These are phyloP conservation scores for Brachyrhaphis roseni DNA, from an alignment of 2,797 vertebrate genomes.

Conservation along the genomic window DNA sequence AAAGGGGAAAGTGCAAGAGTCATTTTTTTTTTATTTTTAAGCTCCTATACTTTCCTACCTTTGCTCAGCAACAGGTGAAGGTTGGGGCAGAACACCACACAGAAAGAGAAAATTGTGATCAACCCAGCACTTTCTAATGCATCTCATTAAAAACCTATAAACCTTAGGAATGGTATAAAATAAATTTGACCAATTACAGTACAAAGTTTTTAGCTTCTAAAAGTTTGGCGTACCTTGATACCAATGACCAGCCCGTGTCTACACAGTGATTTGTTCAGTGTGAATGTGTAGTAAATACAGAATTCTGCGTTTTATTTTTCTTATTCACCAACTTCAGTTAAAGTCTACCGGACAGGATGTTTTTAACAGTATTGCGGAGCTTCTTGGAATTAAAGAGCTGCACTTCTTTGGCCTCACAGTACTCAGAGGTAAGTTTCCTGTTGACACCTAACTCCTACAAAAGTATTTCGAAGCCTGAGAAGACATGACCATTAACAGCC, in stretches of 20 bases:
- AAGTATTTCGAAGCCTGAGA: neutral
- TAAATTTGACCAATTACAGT: neutral
- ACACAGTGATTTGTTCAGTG: neutral
- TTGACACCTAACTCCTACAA: conserved; percentile 1
- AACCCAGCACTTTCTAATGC: neutral
- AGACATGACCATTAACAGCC: neutral
- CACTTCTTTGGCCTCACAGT: conserved; percentile 92
- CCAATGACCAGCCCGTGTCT: neutral
- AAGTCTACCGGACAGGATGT: conserved; percentile 90
- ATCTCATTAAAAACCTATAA: neutral
- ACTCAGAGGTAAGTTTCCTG: conserved; percentile 84
- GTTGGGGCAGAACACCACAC: neutral
- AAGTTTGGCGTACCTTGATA: neutral
- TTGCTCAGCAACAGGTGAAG: neutral
- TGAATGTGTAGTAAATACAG: neutral
- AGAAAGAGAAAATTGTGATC: neutral
- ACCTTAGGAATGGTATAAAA: neutral
- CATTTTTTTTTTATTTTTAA: neutral
- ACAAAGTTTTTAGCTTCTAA: neutral
- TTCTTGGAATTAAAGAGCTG: conserved; percentile 85
- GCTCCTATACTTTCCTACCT: neutral
- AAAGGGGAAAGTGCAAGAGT: neutral
- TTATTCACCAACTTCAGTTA: conserved; percentile 69
- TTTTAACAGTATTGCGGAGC: conserved; percentile 83
- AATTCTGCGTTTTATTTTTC: conserved; percentile 16